Evolutionary conservation across 1,140 invertebrate genomes (phyloP).

Genomic region (Ceratitis capitata): DNA sequence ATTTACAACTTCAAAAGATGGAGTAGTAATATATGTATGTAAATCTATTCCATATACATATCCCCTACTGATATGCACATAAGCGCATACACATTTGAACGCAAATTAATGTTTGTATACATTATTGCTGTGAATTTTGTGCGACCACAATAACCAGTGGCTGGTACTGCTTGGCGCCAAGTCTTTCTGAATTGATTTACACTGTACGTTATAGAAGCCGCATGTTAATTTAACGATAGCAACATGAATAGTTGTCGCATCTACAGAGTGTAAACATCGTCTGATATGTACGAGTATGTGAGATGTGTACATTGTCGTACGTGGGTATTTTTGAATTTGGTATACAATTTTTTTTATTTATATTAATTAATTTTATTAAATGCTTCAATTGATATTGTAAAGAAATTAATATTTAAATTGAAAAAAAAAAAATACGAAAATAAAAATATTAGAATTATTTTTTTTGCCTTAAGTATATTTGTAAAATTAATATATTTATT

Average conservation of each 20-base stretch:
- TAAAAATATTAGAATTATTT: too few relatives aligned
- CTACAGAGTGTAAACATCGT: neutral
- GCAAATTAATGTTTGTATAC: neutral
- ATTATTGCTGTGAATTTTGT: slow-evolving; percentile 10
- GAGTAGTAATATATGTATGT: neutral
- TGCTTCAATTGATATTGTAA: neutral
- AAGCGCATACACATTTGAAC: too few relatives aligned
- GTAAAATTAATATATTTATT: neutral
- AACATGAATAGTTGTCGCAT: neutral
- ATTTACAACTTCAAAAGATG: neutral
- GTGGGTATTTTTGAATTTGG: too few relatives aligned
- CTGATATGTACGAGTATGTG: too few relatives aligned
- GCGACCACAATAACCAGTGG: slow-evolving; percentile 49
- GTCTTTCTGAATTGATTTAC: neutral
- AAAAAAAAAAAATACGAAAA: too few relatives aligned
- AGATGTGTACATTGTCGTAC: too few relatives aligned
- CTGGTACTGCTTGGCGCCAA: slow-evolving; percentile 58
- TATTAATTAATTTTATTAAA: neutral
- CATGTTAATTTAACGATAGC: slow-evolving; percentile 27
- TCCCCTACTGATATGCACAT: neutral
- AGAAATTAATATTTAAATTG: too few relatives aligned
- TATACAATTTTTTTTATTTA: too few relatives aligned
- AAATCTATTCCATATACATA: neutral
- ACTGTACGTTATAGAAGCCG: neutral
- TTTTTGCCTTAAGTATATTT: too few relatives aligned